Evolutionary conservation across 2,888 invertebrate genomes (phyloP).

Genomic region (Apodemia zela): DNA sequence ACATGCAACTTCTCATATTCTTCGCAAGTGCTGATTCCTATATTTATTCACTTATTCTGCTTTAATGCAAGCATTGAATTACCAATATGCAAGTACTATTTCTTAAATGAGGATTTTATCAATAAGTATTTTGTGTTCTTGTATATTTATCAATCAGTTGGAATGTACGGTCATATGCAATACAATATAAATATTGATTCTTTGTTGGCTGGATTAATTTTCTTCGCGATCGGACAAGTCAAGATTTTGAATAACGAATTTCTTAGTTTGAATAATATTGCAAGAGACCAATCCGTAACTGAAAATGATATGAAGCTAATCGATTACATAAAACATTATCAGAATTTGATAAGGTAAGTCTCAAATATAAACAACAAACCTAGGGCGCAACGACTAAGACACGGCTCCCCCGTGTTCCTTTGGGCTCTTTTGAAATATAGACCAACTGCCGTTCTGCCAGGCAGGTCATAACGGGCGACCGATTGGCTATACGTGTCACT

Average conservation of each 20-base stretch:
- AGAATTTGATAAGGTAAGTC: conserved; percentile 49
- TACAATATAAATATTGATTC: conserved; percentile 56
- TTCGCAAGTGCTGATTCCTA: conserved; percentile 43
- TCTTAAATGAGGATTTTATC: conserved; percentile 47
- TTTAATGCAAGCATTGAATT: conserved; percentile 41
- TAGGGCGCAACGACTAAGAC: too few relatives aligned
- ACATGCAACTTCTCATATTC: conserved; percentile 45
- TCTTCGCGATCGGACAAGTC: conserved; percentile 48
- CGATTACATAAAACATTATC: conserved; percentile 47
- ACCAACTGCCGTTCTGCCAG: too few relatives aligned
- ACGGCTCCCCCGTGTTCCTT: too few relatives aligned
- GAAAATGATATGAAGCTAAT: background rate
- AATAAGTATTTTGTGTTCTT: conserved; percentile 44
- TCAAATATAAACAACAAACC: conserved; percentile 15
- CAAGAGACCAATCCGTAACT: background rate
- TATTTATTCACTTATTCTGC: conserved; percentile 42
- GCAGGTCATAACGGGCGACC: too few relatives aligned
- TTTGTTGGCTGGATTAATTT: conserved; percentile 52
- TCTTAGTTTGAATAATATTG: conserved; percentile 33
- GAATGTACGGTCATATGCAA: conserved; percentile 59
- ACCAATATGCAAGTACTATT: conserved; percentile 62
- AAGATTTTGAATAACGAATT: conserved; percentile 47
- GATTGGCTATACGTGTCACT: too few relatives aligned
- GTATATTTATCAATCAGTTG: conserved; percentile 54
- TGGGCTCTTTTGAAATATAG: too few relatives aligned